Conservation (phyloP, 1,140 invertebrate genomes). For the Leucophenga varia region DNA sequence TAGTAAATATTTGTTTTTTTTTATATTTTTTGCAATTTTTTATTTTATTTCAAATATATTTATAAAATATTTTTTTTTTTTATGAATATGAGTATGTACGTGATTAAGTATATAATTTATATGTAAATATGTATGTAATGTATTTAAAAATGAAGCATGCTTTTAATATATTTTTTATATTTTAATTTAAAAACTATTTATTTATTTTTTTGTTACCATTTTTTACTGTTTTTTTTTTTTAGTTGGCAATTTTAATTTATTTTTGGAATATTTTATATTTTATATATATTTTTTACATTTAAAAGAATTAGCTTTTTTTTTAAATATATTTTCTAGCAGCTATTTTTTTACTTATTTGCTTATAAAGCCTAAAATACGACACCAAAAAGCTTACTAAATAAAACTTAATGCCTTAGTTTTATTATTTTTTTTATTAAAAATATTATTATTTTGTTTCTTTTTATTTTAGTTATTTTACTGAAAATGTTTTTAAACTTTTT, state of each 20-base stretch:
- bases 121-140: too few relatives aligned
- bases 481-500: constrained; percentile 7
- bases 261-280: constrained; percentile 15
- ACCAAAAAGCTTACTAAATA: constrained; percentile 40
- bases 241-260: constrained; percentile 13
- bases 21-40: constrained; percentile 12
- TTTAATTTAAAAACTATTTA: too few relatives aligned
- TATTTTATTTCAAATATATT: constrained; percentile 21
- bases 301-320: too few relatives aligned
- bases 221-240: constrained; percentile 8
- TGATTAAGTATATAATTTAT: too few relatives aligned
- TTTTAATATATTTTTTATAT: constrained; percentile 7
- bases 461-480: too few relatives aligned
- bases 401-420: constrained; percentile 10
- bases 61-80: constrained; percentile 22
- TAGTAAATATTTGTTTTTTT: constrained; percentile 22
- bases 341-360: too few relatives aligned
- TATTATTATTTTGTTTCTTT: constrained; percentile 4
- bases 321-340: too few relatives aligned
- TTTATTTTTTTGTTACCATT: too few relatives aligned
- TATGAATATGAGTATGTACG: not conserved
- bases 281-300: too few relatives aligned
- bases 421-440: constrained; percentile 7
- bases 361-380: too few relatives aligned
- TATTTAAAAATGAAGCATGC: constrained; percentile 34